Evolutionary conservation across 2,888 invertebrate genomes (phyloP).

Genomic region (Orchesellides sinensis): DNA sequence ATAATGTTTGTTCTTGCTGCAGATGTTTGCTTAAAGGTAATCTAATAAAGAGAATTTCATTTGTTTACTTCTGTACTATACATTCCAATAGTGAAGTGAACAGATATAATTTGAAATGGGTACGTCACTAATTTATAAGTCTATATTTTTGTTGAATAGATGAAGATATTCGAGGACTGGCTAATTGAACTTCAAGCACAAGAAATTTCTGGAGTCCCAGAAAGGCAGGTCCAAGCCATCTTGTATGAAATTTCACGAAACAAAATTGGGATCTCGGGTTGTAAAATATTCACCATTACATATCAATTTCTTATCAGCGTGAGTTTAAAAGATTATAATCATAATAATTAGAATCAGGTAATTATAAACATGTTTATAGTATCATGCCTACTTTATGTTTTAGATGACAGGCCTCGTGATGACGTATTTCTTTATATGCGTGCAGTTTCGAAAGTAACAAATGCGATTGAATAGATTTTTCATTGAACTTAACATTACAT

Average conservation of each 20-base stretch:
- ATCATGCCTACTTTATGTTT: neutral
- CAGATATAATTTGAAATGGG: neutral
- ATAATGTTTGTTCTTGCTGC: slow-evolving; percentile 13
- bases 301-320: neutral
- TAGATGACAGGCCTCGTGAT: slow-evolving; percentile 14
- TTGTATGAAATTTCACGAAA: slow-evolving; percentile 10
- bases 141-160: neutral
- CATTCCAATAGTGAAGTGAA: neutral
- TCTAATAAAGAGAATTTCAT: neutral
- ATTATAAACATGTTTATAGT: too few relatives aligned
- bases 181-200: neutral
- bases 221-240: neutral
- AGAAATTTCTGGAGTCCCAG: neutral
- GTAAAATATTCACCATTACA: slow-evolving; percentile 15
- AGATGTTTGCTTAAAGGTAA: slow-evolving; percentile 11
- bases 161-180: slow-evolving; percentile 17
- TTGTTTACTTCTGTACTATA: too few relatives aligned
- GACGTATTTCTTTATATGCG: neutral
- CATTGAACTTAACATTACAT: neutral
- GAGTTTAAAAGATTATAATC: neutral
- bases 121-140: neutral
- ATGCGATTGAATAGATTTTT: neutral
- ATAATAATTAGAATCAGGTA: too few relatives aligned
- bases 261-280: slow-evolving; percentile 12
- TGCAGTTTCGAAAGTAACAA: neutral